These are phyloP conservation scores for Drosophila hydei DNA, from an alignment of 1,140 invertebrate species.

Conservation along the genomic window DNA sequence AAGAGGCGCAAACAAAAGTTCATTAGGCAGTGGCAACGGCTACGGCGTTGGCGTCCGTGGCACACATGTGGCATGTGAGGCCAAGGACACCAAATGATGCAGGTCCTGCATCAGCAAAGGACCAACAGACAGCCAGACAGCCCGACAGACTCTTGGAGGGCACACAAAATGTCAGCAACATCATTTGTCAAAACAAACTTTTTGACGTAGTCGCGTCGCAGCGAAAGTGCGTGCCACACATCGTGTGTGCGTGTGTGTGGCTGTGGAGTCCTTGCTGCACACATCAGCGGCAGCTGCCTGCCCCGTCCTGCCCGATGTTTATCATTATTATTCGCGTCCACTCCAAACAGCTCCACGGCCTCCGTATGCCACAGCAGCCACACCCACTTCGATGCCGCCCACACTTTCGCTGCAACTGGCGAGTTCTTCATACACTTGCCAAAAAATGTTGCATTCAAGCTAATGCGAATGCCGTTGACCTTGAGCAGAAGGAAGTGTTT, in stretches of 20 bases:
- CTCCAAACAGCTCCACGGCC: slow-evolving; percentile 3
- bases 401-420: background rate
- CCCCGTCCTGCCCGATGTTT: slow-evolving; percentile 51
- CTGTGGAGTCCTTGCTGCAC: too few species aligned
- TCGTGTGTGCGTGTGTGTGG: too few species aligned
- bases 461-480: too few species aligned
- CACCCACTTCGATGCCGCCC: too few species aligned
- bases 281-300: too few species aligned
- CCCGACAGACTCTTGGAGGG: slow-evolving; percentile 4
- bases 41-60: slow-evolving; percentile 29
- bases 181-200: slow-evolving; percentile 79
- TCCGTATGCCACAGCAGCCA: too few species aligned
- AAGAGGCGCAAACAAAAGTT: slow-evolving; percentile 45
- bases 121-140: slow-evolving; percentile 5
- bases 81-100: slow-evolving; percentile 39
- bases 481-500: too few species aligned
- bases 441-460: too few species aligned
- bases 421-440: too few species aligned
- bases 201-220: slow-evolving; percentile 71
- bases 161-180: slow-evolving; percentile 61
- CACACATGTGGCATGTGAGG: slow-evolving; percentile 49
- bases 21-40: slow-evolving; percentile 53
- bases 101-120: background rate
- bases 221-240: slow-evolving; percentile 73
- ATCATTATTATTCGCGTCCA: slow-evolving; percentile 69